These are phyloP conservation scores for Ethmia dodecea DNA, from an alignment of 2,888 invertebrate species.

Conservation along the genomic window DNA sequence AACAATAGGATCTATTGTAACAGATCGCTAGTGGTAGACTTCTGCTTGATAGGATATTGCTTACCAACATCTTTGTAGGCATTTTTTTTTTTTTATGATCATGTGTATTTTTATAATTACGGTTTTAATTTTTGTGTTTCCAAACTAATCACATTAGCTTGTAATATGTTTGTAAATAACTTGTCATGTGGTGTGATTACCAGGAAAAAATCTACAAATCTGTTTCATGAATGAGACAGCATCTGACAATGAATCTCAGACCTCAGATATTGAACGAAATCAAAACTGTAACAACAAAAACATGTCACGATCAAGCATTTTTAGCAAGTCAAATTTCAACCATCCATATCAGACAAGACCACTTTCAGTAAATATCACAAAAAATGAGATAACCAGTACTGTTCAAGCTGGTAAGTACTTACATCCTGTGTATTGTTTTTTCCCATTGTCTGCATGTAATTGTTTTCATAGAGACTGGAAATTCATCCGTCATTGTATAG, in stretches of 20 bases:
- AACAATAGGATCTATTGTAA: too few species aligned
- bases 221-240: constrained; percentile 97
- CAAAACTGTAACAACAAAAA: constrained; percentile 51
- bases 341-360: constrained; percentile 72
- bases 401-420: constrained; percentile 60
- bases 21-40: too few species aligned
- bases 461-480: constrained; percentile 7
- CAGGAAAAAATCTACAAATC: constrained; percentile 95
- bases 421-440: constrained; percentile 8
- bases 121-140: too few species aligned
- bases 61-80: too few species aligned
- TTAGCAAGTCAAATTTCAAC: constrained; percentile 63
- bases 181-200: constrained; percentile 40
- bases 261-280: constrained; percentile 83
- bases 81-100: too few species aligned
- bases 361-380: constrained; percentile 64
- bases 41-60: too few species aligned
- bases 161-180: too few species aligned
- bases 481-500: constrained; percentile 12
- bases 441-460: constrained; percentile 1
- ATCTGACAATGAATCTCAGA: constrained; percentile 88
- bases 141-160: too few species aligned
- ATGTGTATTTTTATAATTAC: too few species aligned
- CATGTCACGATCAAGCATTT: constrained; percentile 58
- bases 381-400: constrained; percentile 62